Evolutionary conservation across 2,888 invertebrate species (phyloP).

Genomic region (Epirrhoe alternata): DNA sequence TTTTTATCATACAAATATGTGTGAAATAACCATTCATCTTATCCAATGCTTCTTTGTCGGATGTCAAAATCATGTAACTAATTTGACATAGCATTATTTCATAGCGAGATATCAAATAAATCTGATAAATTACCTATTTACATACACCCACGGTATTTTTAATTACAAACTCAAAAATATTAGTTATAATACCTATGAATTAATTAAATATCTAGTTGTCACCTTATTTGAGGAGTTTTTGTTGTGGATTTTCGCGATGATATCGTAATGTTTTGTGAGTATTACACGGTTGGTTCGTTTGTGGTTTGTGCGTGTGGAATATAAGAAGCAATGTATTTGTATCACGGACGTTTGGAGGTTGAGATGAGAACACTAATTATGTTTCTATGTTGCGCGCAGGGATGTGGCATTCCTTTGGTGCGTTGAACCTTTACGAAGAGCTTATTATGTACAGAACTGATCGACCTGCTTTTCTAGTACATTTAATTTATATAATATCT

Average conservation of each 20-base stretch:
- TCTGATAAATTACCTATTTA: slow-evolving; percentile 44
- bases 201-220: slow-evolving; percentile 57
- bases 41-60: slow-evolving; percentile 18
- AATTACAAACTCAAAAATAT: slow-evolving; percentile 46
- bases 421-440: slow-evolving; percentile 63
- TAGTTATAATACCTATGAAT: slow-evolving; percentile 54
- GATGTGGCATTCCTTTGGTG: slow-evolving; percentile 74
- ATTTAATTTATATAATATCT: neutral
- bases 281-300: slow-evolving; percentile 38
- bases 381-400: slow-evolving; percentile 74
- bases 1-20: slow-evolving; percentile 8
- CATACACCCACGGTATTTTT: slow-evolving; percentile 40
- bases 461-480: neutral
- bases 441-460: slow-evolving; percentile 40
- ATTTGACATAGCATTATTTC: slow-evolving; percentile 28
- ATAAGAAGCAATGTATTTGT: slow-evolving; percentile 59
- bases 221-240: slow-evolving; percentile 38
- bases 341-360: slow-evolving; percentile 59
- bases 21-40: slow-evolving; percentile 15
- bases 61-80: slow-evolving; percentile 17
- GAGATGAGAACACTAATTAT: slow-evolving; percentile 81
- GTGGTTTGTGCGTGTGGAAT: slow-evolving; percentile 31
- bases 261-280: slow-evolving; percentile 32
- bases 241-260: slow-evolving; percentile 1
- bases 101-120: slow-evolving; percentile 30